Base-by-base conservation (phyloP, 2,888 invertebrate species). In the Zonitis immaculata region DNA sequence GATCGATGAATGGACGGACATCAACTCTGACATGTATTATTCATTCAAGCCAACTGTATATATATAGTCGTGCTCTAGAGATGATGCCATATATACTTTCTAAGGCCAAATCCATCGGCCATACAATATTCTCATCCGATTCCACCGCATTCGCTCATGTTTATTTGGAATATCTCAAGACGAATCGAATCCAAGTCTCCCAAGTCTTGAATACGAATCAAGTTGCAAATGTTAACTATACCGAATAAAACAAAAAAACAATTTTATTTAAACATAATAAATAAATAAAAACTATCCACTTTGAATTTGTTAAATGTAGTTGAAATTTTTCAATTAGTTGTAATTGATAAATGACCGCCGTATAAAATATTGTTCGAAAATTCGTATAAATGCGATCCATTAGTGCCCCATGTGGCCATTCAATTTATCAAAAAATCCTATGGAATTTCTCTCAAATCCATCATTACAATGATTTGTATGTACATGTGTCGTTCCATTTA, bases 1-100 rank as follows among this genome's bases (percentile, higher is more conserved):
- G 70, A 72, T 71, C 70, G 70, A 72, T 70, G 67, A 66, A 66
- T 64, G 66, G 67, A 69, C 67, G 66, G 67, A 69, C 67, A 66
- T 66, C 65, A 62, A 65, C 59, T 61, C 62, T 57, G 56, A 47
- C 53, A 70, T 72, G 67, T 66, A 70, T 71, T 71, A 72, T 70
- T 72, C 72, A 71, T 65, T n/a, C 32, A 54, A 55, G 54, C 44
- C 51, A 49, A 50, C 49, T 42, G 56, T n/a, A n/a, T n/a, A n/a
- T n/a, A n/a, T 51, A 53, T 46, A 54, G 54, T 54, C 56, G 56
- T 49, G 52, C 51, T 55, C 51, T 39, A 52, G 54, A 55, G 56
- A 57, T 32, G 20, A 20, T 53, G 48, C 55, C 54, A 57, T 58
- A 52, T 59, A 60, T 65, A n/a, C n/a, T n/a, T n/a, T 60, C 59